Percentiles rank a stretch among this genome's conserved stretches.
Conservation (phyloP, 2,797 vertebrate genomes). For the Anniella stebbinsi region DNA sequence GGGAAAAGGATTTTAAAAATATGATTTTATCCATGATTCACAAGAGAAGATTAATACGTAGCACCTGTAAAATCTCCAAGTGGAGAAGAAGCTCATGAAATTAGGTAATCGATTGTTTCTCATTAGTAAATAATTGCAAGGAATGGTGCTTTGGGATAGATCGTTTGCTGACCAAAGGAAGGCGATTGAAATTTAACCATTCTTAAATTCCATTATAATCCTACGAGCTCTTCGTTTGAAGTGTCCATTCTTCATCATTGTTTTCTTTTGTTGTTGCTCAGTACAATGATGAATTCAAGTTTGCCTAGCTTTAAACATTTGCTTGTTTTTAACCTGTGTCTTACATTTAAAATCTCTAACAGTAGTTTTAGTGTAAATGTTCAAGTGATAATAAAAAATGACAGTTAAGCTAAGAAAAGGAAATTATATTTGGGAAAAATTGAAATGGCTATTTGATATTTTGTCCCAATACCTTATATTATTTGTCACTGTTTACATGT, state of each 20-base stretch:
- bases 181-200: not conserved
- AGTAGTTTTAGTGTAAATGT: not conserved
- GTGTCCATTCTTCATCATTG: not conserved
- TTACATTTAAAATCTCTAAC: not conserved
- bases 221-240: not conserved
- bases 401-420: not conserved
- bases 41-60: conserved; percentile 36
- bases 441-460: not conserved
- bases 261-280: not conserved
- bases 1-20: conserved; percentile 22
- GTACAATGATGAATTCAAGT: not conserved
- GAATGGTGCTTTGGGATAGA: not conserved
- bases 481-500: not conserved
- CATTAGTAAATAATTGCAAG: conserved; percentile 44
- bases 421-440: not conserved
- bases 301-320: not conserved
- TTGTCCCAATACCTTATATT: not conserved
- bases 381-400: not conserved
- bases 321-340: not conserved
- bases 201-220: not conserved
- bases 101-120: conserved; percentile 52
- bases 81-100: conserved; percentile 31
- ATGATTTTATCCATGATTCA: conserved; percentile 23
- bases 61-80: conserved; percentile 27
- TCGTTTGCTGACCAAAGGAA: not conserved